Conservation (phyloP, 2,113 vertebrate genomes). For the Struthidea cinerea region DNA sequence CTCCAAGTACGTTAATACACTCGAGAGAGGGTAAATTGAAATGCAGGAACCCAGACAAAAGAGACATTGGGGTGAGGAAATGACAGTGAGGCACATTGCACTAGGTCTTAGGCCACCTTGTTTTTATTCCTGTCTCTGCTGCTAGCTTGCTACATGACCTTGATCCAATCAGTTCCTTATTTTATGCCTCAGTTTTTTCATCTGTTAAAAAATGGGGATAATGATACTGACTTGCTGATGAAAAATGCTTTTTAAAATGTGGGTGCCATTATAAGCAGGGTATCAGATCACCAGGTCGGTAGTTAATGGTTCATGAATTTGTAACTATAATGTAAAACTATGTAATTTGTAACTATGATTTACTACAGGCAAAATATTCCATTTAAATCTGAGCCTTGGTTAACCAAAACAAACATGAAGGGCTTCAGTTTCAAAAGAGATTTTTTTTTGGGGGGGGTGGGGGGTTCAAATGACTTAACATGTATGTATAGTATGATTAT, state of each 20-base stretch:
- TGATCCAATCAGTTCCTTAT: conserved; percentile 51
- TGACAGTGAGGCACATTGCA: conserved; percentile 24
- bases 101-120: conserved; percentile 48
- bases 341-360: conserved; percentile 18
- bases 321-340: conserved; percentile 24
- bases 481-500: neutral
- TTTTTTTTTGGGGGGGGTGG: neutral
- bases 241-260: conserved; percentile 46
- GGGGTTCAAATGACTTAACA: neutral
- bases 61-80: conserved; percentile 18
- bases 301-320: conserved; percentile 45
- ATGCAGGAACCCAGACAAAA: conserved; percentile 26
- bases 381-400: neutral
- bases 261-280: conserved; percentile 32
- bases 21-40: conserved; percentile 27
- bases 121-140: conserved; percentile 41
- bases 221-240: conserved; percentile 44
- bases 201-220: conserved; percentile 54
- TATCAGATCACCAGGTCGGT: conserved; percentile 18
- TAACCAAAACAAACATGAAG: conserved; percentile 28
- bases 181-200: conserved; percentile 50
- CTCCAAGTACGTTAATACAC: conserved; percentile 17
- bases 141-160: conserved; percentile 43
- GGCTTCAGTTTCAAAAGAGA: neutral
- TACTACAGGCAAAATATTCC: neutral